Conservation (phyloP, 2,888 invertebrate species). For the Lithophane semibrunnea region DNA sequence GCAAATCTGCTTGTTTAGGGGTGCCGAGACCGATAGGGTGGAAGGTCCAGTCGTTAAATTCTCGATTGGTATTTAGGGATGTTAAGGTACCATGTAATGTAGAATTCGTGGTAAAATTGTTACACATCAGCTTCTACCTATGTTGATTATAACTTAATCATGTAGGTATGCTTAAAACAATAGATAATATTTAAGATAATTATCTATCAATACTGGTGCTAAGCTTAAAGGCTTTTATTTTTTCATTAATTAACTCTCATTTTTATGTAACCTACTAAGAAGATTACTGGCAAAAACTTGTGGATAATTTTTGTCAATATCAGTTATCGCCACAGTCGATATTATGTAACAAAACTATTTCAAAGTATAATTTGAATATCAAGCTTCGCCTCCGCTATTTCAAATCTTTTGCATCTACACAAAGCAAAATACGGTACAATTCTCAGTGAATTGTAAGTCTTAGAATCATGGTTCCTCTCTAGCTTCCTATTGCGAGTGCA, state of each 20-base stretch:
- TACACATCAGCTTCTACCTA: not conserved
- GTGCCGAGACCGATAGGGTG: not conserved
- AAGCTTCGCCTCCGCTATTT: not conserved
- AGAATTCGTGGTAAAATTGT: not conserved
- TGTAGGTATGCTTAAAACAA: not conserved
- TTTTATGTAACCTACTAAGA: not conserved
- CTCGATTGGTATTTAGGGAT: not conserved
- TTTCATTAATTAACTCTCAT: too few species aligned
- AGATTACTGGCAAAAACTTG: not conserved
- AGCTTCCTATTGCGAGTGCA: conserved; percentile 62
- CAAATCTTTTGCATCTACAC: conserved; percentile 15
- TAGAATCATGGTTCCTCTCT: conserved; percentile 41
- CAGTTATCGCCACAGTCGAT: not conserved
- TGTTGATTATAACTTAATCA: not conserved
- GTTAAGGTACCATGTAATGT: conserved; percentile 2
- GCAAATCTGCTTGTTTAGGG: conserved; percentile 55
- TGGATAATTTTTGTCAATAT: not conserved
- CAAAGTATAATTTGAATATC: not conserved
- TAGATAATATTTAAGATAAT: not conserved
- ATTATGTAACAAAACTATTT: not conserved
- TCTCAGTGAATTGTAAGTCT: conserved; percentile 45
- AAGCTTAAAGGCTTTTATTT: not conserved
- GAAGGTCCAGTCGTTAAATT: not conserved
- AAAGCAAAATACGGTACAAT: conserved; percentile 38
- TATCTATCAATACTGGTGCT: not conserved